A percentile compares a stretch with the other conserved stretches of the same genome.
These are phyloP conservation scores for Copidosoma floridanum DNA, from an alignment of 1,140 invertebrate species.

Conservation along the genomic window DNA sequence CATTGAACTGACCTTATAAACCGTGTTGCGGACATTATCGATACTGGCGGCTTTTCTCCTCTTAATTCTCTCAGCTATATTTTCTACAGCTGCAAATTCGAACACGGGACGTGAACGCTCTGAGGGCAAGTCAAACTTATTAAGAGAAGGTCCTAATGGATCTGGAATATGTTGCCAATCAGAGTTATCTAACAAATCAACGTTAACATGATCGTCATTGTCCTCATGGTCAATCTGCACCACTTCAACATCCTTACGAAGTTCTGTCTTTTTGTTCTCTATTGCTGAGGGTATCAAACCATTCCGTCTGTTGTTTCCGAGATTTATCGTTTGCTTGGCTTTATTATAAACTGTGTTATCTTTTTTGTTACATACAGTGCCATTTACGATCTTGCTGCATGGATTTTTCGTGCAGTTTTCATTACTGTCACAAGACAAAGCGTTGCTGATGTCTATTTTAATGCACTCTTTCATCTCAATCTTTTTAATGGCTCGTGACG, in stretches of 20 bases:
- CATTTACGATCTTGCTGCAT: conserved; percentile 43
- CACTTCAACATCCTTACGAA: neutral
- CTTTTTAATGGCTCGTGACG: too few relatives aligned
- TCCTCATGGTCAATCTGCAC: conserved; percentile 14
- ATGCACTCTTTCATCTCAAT: too few relatives aligned
- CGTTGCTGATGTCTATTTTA: too few relatives aligned
- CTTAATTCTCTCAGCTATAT: conserved; percentile 53
- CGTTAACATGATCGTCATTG: neutral
- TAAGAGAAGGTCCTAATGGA: conserved; percentile 2
- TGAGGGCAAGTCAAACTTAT: neutral
- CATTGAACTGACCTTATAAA: too few relatives aligned
- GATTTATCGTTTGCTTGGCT: too few relatives aligned
- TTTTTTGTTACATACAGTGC: conserved; percentile 40
- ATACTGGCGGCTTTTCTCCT: too few relatives aligned
- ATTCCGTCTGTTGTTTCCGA: neutral
- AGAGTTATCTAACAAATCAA: neutral
- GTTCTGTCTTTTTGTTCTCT: conserved; percentile 4
- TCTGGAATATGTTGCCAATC: conserved; percentile 1
- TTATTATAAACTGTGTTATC: too few relatives aligned
- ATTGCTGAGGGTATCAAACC: conserved; percentile 1
- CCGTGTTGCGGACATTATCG: too few relatives aligned
- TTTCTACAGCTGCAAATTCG: conserved; percentile 39
- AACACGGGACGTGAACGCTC: neutral
- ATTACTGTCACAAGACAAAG: conserved; percentile 43
- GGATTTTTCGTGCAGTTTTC: conserved; percentile 45